phyloP scores from a whole-genome alignment of 35 echinoderm and acorn worm species.

The Ophiothrix spiculata region DNA sequence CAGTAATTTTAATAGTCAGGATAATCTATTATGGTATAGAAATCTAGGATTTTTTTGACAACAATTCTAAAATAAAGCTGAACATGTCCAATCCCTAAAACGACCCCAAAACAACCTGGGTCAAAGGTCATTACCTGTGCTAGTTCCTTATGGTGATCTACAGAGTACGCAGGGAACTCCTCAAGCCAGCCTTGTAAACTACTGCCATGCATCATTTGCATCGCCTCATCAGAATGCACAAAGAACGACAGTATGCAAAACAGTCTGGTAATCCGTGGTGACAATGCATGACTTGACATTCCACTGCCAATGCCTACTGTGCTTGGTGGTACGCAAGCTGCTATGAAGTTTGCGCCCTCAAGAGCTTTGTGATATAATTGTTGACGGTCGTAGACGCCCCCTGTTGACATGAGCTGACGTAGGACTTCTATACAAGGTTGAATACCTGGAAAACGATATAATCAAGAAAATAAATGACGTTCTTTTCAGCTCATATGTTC shows the following conservation, averaged over 20 bases:
- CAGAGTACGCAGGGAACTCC: conserved; percentile 89
- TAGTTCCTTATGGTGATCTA: conserved; percentile 70
- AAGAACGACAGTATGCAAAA: conserved; percentile 58
- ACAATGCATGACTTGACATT: conserved; percentile 41
- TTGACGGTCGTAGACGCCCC: conserved; percentile 63
- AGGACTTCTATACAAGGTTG: conserved; percentile 76
- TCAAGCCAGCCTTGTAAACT: conserved; percentile 81
- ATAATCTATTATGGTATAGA: too few species aligned
- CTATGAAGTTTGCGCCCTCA: conserved; percentile 62
- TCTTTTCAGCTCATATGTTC: too few species aligned
- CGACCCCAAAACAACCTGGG: too few species aligned
- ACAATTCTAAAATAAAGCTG: too few species aligned
- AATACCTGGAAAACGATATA: conserved; percentile 33
- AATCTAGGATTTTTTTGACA: too few species aligned
- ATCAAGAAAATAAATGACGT: background rate
- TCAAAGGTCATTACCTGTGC: conserved; percentile 43
- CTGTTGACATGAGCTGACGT: conserved; percentile 56
- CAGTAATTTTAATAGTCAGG: too few species aligned
- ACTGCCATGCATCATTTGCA: conserved; percentile 37
- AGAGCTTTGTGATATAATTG: conserved; percentile 56
- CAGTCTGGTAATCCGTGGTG: conserved; percentile 51
- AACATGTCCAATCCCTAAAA: too few species aligned
- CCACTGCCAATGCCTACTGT: conserved; percentile 62
- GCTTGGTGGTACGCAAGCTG: conserved; percentile 44
- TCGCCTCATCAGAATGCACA: conserved; percentile 40